Evolutionary conservation across 2,888 invertebrate species (phyloP), one percentile per base, ranked within the genome.

Genomic region (Erebia ligea): DNA sequence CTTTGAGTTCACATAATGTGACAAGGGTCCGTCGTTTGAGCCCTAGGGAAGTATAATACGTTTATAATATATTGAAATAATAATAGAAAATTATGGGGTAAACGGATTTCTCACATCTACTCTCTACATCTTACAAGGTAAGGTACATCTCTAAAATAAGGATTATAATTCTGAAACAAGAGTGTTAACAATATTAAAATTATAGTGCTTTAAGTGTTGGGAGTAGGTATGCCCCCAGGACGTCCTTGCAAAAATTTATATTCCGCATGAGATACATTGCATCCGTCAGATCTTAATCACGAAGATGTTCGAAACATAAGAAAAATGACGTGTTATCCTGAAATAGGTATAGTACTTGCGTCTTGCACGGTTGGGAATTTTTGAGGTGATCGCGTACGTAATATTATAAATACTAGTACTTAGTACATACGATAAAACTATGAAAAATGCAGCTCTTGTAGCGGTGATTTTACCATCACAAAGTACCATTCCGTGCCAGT

Each of bases 1-100:
- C 72, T 75, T 73, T 73, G 71, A 69, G 76, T 73, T 75, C 73
- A 75, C 75, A 75, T 58, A 58, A 58, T 48, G 67, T 76, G 75
- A 76, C 76, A 76, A 71, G 76, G 76, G 76, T 76, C 62, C 61
- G 63, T 69, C 70, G 75, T 67, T 68, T 50, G 21, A 15, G 69
- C 74, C 74, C 61, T 67, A 68, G 68, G 75, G 75, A 72, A 59
- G 62, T 68, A 63, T 70, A 54, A 68, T 62, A 34, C 40, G 61
- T 61, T 54, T 34, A 34, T 6, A 61, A 62, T 62, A 42, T 54
- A 62, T 68, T 68, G n/a, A 54, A 68, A 54, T 61, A 62, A 62
- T 42, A 62, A 25, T 48, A 17, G 25, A 54, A 17, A n/a, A 50
- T 25, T 56, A 42, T 66, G 15, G 13, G 19, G 13, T 40, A 13